Conservation (phyloP, 2,113 vertebrate species). For the Blennius ocellaris region DNA sequence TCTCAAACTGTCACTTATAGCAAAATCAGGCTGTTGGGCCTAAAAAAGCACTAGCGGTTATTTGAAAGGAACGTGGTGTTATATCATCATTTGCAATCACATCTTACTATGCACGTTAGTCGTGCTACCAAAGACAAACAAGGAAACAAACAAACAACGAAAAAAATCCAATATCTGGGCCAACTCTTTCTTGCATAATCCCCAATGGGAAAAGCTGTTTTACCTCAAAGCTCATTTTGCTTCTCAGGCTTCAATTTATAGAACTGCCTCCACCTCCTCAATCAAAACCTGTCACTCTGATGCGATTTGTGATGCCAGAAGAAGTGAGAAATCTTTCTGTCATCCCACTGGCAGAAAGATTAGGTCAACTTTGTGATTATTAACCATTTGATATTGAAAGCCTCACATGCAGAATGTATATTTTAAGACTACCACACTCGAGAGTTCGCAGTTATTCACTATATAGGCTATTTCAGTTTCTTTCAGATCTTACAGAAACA, state of each 20-base stretch:
- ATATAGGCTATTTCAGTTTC: too few relatives aligned
- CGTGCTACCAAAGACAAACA: slow-evolving; percentile 22
- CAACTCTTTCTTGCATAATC: slow-evolving; percentile 30
- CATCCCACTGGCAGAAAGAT: neutral
- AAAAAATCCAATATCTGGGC: slow-evolving; percentile 32
- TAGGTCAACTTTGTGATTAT: slow-evolving; percentile 4
- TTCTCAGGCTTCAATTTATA: slow-evolving; percentile 15
- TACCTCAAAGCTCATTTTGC: slow-evolving; percentile 44
- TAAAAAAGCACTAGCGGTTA: neutral
- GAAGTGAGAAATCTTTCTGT: neutral
- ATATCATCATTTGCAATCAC: slow-evolving; percentile 25
- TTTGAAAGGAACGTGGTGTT: slow-evolving; percentile 18
- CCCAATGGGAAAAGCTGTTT: slow-evolving; percentile 29
- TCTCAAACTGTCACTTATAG: neutral
- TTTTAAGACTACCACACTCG: neutral
- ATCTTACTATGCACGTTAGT: slow-evolving; percentile 4
- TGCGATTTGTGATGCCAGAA: neutral
- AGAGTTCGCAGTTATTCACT: too few relatives aligned
- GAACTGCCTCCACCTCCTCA: neutral
- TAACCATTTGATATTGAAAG: neutral
- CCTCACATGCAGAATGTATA: neutral
- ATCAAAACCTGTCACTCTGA: neutral
- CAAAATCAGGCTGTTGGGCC: neutral
- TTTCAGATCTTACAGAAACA: too few relatives aligned
- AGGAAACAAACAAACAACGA: slow-evolving; percentile 8